Conservation (phyloP, 2,797 vertebrate species). For the Pristis pectinata region DNA sequence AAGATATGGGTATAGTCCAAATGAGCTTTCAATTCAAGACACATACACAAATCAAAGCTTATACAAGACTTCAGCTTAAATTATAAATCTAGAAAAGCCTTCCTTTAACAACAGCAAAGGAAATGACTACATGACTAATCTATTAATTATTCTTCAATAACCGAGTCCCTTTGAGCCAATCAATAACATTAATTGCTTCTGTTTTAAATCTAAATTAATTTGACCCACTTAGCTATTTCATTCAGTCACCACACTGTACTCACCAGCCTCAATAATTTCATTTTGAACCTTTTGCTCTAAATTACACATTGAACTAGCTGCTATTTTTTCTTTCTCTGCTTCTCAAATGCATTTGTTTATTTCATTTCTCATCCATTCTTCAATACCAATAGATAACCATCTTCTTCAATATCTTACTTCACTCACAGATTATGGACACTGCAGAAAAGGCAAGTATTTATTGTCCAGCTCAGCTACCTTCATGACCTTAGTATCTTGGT, state of each 20-base stretch:
- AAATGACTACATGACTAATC: not conserved
- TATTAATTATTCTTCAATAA: constrained; percentile 16
- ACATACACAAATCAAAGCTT: not conserved
- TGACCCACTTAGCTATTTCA: not conserved
- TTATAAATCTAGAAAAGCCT: not conserved
- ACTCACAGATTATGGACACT: no score
- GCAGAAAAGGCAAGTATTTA: no score
- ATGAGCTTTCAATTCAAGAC: not conserved
- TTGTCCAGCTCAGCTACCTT: no score
- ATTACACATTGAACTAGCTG: not conserved
- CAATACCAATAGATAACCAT: not conserved
- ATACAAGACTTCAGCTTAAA: not conserved
- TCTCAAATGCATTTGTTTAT: not conserved
- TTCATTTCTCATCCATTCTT: not conserved
- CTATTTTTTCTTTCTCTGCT: not conserved
- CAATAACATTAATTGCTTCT: not conserved
- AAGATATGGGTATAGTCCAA: not conserved
- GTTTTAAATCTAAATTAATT: constrained; percentile 17
- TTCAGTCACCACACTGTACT: not conserved
- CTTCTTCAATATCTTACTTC: not conserved
- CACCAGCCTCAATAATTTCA: not conserved
- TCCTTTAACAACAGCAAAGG: not conserved
- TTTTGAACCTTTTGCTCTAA: not conserved
- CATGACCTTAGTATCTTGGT: no score
- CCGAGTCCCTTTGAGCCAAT: not conserved